Base-by-base conservation (phyloP, 1,140 invertebrate genomes). In the Chymomyza costata region DNA sequence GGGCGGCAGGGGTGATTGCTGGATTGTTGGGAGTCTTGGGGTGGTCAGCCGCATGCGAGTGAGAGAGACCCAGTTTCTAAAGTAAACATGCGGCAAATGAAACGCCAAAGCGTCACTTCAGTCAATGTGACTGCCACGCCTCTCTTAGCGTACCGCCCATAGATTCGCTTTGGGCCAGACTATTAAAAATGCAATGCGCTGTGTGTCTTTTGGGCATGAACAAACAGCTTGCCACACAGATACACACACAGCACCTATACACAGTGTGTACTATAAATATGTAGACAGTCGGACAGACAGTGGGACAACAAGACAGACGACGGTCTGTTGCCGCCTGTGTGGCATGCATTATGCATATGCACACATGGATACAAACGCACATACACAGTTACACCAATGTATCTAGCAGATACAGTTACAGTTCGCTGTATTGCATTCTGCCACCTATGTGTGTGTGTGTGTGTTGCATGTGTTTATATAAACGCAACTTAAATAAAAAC, bases 81-180 rank as follows among this genome's bases (percentile, higher is more conserved):
- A 78, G 63, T 78, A 78, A 78, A 76, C 70, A 76, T 71, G 65
- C 66, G 62, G 71, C 66, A 78, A 76, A 76, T 76, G 70, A 76
- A 76, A 76, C 61, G 69, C 37, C 51, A 60, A 37, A 50, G 48
- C 35, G 56, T 37, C 30, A 28, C 40, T 19, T 8, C 21, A 17
- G 37, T 8, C 16, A 18, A 15, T 34, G 32, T 34, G 32, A 7
- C 32, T 45, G 31, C n/a, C 28, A 37, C 61, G 66, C 48, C 54
- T 5, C 21, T 25, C 3, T 8, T 25, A 3, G 21, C n/a, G n/a
- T n/a, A n/a, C n/a, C n/a, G n/a, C n/a, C n/a, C n/a, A n/a, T n/a
- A n/a, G n/a, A n/a, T n/a, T n/a, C n/a, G n/a, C n/a, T n/a, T n/a
- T n/a, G 3, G 71, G 55, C 66, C 70, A 78, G 78, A 76, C 66